A percentile compares a stretch with the other conserved stretches of the same genome.
phyloP scores from a whole-genome alignment of 2,113 vertebrate genomes.

The Bucco capensis region DNA sequence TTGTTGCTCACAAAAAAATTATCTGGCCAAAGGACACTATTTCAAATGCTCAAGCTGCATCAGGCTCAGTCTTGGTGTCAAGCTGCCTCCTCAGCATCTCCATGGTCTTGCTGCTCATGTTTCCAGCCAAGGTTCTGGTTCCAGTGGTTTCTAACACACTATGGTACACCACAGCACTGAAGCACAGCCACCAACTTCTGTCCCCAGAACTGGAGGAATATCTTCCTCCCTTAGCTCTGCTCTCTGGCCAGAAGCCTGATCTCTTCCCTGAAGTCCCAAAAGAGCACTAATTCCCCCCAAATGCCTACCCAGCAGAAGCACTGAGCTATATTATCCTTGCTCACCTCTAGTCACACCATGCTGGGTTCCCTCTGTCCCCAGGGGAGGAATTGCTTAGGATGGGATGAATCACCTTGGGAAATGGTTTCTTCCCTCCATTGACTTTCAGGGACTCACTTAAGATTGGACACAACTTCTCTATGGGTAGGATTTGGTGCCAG shows the following conservation, averaged over 20 bases:
- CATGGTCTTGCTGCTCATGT: neutral
- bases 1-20: neutral
- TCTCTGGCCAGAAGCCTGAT: neutral
- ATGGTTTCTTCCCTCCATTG: neutral
- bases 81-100: neutral
- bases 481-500: too few relatives aligned
- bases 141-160: neutral
- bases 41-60: neutral
- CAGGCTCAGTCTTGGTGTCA: neutral
- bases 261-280: neutral
- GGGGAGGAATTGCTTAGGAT: neutral
- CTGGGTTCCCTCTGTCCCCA: neutral
- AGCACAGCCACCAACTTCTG: neutral
- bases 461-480: neutral
- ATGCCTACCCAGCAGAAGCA: neutral
- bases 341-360: neutral
- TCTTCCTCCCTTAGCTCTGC: neutral
- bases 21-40: neutral
- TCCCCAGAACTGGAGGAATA: neutral
- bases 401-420: neutral
- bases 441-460: neutral
- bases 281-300: neutral
- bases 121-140: neutral
- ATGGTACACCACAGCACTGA: neutral
- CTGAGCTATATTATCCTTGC: fast-evolving